Percentiles rank a stretch among this genome's conserved stretches.
These are phyloP conservation scores for Hedya salicella DNA, from an alignment of 2,888 invertebrate species.

Conservation along the genomic window DNA sequence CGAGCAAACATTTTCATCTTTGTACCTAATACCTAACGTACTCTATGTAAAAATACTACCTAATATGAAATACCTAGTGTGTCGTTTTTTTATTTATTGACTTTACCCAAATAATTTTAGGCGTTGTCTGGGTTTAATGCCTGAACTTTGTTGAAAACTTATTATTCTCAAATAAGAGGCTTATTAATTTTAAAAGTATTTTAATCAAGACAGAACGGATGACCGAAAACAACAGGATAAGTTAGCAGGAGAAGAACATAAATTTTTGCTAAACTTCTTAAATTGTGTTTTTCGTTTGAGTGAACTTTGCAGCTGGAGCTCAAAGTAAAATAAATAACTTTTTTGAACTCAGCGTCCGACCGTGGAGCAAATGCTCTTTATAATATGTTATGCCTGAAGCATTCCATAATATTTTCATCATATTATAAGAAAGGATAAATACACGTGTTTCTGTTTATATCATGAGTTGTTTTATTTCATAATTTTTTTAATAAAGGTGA, in stretches of 20 bases:
- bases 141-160: conserved; percentile 23
- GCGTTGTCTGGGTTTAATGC: conserved; percentile 14
- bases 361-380: conserved; percentile 46
- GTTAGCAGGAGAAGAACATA: conserved; percentile 49
- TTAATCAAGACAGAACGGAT: conserved; percentile 58
- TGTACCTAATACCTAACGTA: too few species aligned
- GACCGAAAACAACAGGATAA: conserved; percentile 55
- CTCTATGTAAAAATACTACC: too few species aligned
- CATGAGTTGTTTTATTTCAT: too few species aligned
- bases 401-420: conserved; percentile 12
- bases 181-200: conserved; percentile 49
- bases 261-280: conserved; percentile 58
- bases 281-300: conserved; percentile 64
- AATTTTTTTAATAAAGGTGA: too few species aligned
- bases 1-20: too few species aligned
- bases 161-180: conserved; percentile 35
- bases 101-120: neutral
- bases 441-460: neutral
- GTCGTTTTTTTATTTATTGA: neutral
- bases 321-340: conserved; percentile 54
- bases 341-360: conserved; percentile 54
- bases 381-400: conserved; percentile 45
- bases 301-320: conserved; percentile 53
- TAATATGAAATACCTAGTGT: too few species aligned
- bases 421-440: conserved; percentile 5